Evolutionary conservation across 2,888 invertebrate species (phyloP), one percentile per base, ranked within the genome.

Genomic region (Metellina segmentata): DNA sequence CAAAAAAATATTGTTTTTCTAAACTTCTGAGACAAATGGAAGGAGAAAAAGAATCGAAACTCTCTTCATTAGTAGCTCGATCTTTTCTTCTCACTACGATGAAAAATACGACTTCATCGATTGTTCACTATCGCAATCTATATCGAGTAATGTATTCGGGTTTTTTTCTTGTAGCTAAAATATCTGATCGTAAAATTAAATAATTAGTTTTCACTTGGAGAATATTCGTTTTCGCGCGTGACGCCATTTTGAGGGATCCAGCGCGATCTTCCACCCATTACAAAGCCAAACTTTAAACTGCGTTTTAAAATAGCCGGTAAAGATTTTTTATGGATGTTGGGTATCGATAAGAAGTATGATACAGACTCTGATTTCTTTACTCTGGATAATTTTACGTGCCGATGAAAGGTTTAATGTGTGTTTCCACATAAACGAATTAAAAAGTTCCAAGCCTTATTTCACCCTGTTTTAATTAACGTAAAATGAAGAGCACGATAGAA

Each of bases 131-230:
- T 70, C 77, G 5, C 34, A 77, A 78, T 85, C 77, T 16, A 77
- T 85, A 77, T 77, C 74, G 0, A 20, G n/a, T 52, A 74, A 85
- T 74, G 74, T 34, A 48, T 77, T 85, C 74, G 16, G 7, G 51
- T 69, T 13, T 49, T 82, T 48, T 78, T 48, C 11, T n/a, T 69
- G 9, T 8, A 1, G 11, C 0, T 7, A 34, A 8, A 11, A 53
- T 13, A 20, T 51, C 13, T 83, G 53, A 53, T 81, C 79, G 77
- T 85, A 61, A 61, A 85, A 85, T 77, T 85, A 85, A 77, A 77
- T 85, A 85, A 85, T 77, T 85, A 69, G 8, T 85, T 85, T 77
- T 77, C 77, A 19, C 13, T 78, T 20, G 52, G 69, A 69, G 51
- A 53, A 61, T 8, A 11, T 20, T 81, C 70, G 1, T 69, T 70